Percentiles rank a stretch among this genome's conserved stretches.
Evolutionary conservation across 2,888 invertebrate genomes (phyloP).

Genomic region (Cosmorhoe ocellata): DNA sequence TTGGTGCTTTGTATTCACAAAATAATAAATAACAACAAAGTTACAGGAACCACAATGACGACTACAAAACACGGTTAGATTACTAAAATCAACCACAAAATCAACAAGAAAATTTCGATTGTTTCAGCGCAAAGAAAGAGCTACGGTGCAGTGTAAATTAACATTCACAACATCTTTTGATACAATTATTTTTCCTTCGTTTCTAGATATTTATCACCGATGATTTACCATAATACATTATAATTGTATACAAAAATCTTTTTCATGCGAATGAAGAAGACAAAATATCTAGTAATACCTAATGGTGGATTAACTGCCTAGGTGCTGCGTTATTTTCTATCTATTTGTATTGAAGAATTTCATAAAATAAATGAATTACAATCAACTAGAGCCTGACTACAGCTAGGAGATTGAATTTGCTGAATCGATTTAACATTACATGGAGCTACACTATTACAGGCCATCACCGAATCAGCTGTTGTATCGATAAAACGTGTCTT

Average conservation of each 20-base stretch:
- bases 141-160: slow-evolving; percentile 60
- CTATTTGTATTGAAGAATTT: slow-evolving; percentile 66
- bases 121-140: slow-evolving; percentile 72
- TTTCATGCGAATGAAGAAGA: slow-evolving; percentile 4
- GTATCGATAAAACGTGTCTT: slow-evolving; percentile 6
- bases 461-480: slow-evolving; percentile 9
- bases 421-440: slow-evolving; percentile 70
- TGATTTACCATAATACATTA: not conserved
- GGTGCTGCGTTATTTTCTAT: slow-evolving; percentile 37
- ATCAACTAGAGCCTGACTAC: slow-evolving; percentile 48
- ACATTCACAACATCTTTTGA: slow-evolving; percentile 46
- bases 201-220: slow-evolving; percentile 26
- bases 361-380: slow-evolving; percentile 73
- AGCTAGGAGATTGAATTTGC: slow-evolving; percentile 49
- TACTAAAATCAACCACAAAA: slow-evolving; percentile 16
- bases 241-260: slow-evolving; percentile 11
- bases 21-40: slow-evolving; percentile 11
- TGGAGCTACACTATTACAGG: slow-evolving; percentile 56
- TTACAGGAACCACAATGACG: slow-evolving; percentile 7
- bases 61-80: slow-evolving; percentile 10
- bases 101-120: slow-evolving; percentile 55
- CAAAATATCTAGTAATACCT: slow-evolving; percentile 4
- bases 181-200: slow-evolving; percentile 35
- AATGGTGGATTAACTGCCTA: slow-evolving; percentile 39
- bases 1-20: slow-evolving; percentile 26